A percentile compares a stretch with the other conserved stretches of the same genome.
These are phyloP conservation scores for Caenorhabditis panamensis DNA, from an alignment of 2,888 invertebrate species.

Conservation along the genomic window DNA sequence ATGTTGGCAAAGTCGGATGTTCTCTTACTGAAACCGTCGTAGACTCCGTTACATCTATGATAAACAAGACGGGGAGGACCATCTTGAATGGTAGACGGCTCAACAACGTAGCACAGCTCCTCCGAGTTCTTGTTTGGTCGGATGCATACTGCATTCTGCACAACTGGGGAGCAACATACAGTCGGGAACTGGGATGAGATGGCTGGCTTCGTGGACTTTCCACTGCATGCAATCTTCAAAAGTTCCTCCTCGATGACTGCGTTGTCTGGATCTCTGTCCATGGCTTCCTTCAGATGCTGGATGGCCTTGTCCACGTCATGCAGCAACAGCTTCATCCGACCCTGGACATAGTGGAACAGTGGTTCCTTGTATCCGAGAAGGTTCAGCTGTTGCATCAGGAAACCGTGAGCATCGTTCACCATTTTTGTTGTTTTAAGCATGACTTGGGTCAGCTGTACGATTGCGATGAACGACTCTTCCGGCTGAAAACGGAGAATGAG, in stretches of 20 bases:
- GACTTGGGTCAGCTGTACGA: constrained; percentile 87
- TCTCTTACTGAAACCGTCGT: constrained; percentile 71
- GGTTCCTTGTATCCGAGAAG: constrained; percentile 59
- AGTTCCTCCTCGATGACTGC: constrained; percentile 63
- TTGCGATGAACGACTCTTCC: constrained; percentile 85
- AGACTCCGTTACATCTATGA: constrained; percentile 73
- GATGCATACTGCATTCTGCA: constrained; percentile 72
- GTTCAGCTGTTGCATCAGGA: constrained; percentile 45
- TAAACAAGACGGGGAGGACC: constrained; percentile 62
- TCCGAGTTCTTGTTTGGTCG: constrained; percentile 32
- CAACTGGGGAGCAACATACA: constrained; percentile 68
- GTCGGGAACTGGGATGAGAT: constrained; percentile 68
- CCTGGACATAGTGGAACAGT: constrained; percentile 65
- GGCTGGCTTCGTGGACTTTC: constrained; percentile 69
- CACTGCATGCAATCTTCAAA: constrained; percentile 70
- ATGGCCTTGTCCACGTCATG: constrained; percentile 67
- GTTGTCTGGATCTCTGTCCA: constrained; percentile 69
- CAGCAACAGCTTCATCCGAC: constrained; percentile 58
- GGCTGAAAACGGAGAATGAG: constrained; percentile 22
- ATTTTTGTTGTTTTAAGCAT: constrained; percentile 84
- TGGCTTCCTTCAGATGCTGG: constrained; percentile 65
- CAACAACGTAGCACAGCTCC: constrained; percentile 68
- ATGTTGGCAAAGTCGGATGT: constrained; percentile 67
- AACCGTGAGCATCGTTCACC: constrained; percentile 54
- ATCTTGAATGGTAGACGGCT: constrained; percentile 10